These are phyloP conservation scores for Drosophila yooni DNA, from an alignment of 2,888 invertebrate species.

Conservation along the genomic window DNA sequence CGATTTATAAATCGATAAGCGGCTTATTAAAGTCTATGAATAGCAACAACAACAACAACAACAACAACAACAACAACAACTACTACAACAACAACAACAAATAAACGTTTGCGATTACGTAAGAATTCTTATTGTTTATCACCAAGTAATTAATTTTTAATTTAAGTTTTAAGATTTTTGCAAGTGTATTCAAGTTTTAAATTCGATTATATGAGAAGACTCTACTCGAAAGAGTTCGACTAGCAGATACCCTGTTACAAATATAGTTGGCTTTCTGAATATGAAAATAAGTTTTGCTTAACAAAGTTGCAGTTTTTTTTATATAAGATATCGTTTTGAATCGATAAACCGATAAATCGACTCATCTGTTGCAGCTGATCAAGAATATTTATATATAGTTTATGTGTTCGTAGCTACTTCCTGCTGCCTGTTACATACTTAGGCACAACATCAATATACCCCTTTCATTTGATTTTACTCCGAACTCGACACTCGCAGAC, in stretches of 20 bases:
- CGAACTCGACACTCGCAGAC: neutral
- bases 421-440: neutral
- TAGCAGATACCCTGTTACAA: neutral
- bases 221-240: neutral
- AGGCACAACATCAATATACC: neutral
- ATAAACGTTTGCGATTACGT: neutral
- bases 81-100: neutral
- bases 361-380: neutral
- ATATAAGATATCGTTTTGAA: neutral
- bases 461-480: neutral
- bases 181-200: neutral
- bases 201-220: neutral
- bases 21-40: constrained; percentile 36
- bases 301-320: neutral
- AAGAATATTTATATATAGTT: neutral
- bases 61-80: neutral
- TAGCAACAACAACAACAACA: constrained; percentile 1
- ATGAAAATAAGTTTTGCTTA: neutral
- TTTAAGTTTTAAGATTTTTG: neutral
- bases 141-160: neutral
- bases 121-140: neutral
- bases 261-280: neutral
- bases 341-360: neutral
- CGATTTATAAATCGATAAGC: constrained; percentile 43
- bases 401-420: neutral